Evolutionary conservation across 2,888 invertebrate species (phyloP).

Genomic region (Drosophila mercatorum): DNA sequence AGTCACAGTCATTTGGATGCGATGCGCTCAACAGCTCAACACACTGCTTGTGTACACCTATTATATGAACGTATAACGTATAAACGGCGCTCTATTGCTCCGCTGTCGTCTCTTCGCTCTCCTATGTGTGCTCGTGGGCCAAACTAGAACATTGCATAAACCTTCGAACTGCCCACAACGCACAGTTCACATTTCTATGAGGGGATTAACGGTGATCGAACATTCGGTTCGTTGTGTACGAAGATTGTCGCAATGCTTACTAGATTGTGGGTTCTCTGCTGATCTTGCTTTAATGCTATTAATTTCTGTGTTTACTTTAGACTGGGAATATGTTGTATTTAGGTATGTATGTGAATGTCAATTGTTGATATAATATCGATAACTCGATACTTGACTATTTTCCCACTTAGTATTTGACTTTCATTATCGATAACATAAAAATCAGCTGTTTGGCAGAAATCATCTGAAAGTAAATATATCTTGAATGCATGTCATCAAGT

Average conservation of each 20-base stretch:
- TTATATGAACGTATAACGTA: slow-evolving; percentile 44
- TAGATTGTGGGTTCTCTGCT: slow-evolving; percentile 15
- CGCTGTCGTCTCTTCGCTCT: slow-evolving; percentile 38
- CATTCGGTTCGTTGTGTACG: slow-evolving; percentile 20
- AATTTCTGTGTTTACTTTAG: slow-evolving; percentile 68
- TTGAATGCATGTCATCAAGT: background rate
- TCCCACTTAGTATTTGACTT: slow-evolving; percentile 1
- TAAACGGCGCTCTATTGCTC: slow-evolving; percentile 40
- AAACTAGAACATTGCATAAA: slow-evolving; percentile 76
- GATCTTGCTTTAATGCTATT: slow-evolving; percentile 38
- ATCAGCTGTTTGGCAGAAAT: slow-evolving; percentile 19
- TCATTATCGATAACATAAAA: slow-evolving; percentile 23
- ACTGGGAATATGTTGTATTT: slow-evolving; percentile 44
- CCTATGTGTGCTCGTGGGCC: slow-evolving; percentile 45
- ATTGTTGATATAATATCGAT: slow-evolving; percentile 61
- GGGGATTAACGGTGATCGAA: slow-evolving; percentile 18
- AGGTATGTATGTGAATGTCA: slow-evolving; percentile 51
- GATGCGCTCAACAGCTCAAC: slow-evolving; percentile 38
- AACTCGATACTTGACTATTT: slow-evolving; percentile 28
- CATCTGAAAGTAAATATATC: too few relatives aligned
- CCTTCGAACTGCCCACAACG: slow-evolving; percentile 52
- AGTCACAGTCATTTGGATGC: slow-evolving; percentile 81
- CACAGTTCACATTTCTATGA: slow-evolving; percentile 63
- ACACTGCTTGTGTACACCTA: slow-evolving; percentile 47
- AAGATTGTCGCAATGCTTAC: slow-evolving; percentile 31